Conservation (phyloP, 2,797 vertebrate species). For the Clarias fuscus region DNA sequence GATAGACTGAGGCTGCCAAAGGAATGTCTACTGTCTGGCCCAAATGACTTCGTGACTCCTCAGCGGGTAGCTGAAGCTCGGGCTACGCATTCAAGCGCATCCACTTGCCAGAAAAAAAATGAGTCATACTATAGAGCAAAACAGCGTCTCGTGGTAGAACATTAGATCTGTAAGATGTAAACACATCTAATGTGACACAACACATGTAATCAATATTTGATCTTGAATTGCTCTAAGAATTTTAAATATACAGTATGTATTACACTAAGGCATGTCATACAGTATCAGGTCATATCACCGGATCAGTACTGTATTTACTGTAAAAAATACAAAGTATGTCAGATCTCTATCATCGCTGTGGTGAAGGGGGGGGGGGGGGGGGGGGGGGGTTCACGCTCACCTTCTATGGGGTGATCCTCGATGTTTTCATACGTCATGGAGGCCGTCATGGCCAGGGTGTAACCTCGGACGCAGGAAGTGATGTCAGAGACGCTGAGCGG, state of each 20-base stretch:
- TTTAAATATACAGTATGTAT: background rate
- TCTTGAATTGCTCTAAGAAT: background rate
- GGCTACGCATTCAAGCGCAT: conserved; percentile 4
- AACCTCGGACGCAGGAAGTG: conserved; percentile 90
- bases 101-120: background rate
- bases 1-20: conserved; percentile 4
- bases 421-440: conserved; percentile 92
- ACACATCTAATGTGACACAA: background rate
- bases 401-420: conserved; percentile 86
- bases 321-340: background rate
- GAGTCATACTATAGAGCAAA: background rate
- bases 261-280: background rate
- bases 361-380: background rate
- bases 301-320: too few species aligned
- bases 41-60: conserved; percentile 9
- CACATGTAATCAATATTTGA: background rate
- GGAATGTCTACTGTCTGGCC: conserved; percentile 5
- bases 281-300: background rate
- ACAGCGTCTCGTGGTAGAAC: background rate
- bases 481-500: conserved; percentile 87
- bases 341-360: background rate
- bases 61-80: background rate
- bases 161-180: background rate
- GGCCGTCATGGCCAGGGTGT: conserved; percentile 89
- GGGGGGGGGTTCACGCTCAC: conserved; percentile 65